Base-by-base conservation (phyloP, 2,888 invertebrate species). In the Athalia circularis region DNA sequence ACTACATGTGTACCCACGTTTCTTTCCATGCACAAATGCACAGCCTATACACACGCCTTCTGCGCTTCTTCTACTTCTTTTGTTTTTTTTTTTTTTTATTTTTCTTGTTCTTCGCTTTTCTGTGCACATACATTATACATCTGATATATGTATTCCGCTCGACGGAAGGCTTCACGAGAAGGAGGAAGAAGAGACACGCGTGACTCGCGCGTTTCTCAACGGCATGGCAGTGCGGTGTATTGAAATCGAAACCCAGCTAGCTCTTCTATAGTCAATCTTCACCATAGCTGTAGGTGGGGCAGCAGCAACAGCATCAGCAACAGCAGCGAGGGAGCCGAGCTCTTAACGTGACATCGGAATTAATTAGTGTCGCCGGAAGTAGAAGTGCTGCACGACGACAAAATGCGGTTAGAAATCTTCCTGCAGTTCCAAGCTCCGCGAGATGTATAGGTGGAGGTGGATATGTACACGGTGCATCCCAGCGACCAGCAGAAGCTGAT, bases 291-390 rank as follows among this genome's bases (percentile, higher is more conserved):
- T 64, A 13, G 62, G 62, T 61, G 29, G 62, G 50, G 50, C 75
- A 29, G 50, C 62, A 13, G 29, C 75, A 29, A 29, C 62, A 13
- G 29, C 5, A 13, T n/a, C 4, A 13, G 62, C 3, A 15, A 8
- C 8, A 13, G 62, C 62, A 62, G 62, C 62, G 13, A 62, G 9
- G 6, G 54, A 54, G 54, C 54, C 2, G 59, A 15, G 72, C 45
- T 57, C 72, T 72, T 59, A 59, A 59, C 72, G 62, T n/a, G 75
- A 75, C 75, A 75, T 75, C 50, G 75, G 75, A 75, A 75, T 75
- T 75, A 75, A 75, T 75, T 75, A 75, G 75, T 75, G 75, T 75
- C 75, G 62, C 75, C 75, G 75, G 75, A 75, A 75, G 75, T 64
- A 75, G 62, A 75, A 50, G 75, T 61, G 47, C 72, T 72, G 59